Conservation (phyloP, 2,113 vertebrate genomes). For the Austrofundulus limnaeus region DNA sequence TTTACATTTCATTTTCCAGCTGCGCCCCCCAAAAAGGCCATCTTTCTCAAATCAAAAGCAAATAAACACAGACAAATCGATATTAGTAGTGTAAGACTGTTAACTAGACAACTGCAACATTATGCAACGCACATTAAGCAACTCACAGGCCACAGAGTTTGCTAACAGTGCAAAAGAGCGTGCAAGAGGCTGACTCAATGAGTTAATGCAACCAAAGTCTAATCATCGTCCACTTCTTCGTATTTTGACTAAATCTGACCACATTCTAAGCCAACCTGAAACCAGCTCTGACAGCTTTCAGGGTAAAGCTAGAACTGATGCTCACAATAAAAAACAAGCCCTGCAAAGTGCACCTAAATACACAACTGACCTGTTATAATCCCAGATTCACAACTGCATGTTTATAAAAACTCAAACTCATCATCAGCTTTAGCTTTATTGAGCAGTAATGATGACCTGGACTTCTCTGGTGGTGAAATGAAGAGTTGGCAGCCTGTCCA, state of each 20-base stretch:
- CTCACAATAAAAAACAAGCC: neutral
- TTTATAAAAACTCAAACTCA: neutral
- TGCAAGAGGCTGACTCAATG: neutral
- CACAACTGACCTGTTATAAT: neutral
- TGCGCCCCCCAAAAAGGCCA: neutral
- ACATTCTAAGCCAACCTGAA: neutral
- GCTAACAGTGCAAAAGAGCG: neutral
- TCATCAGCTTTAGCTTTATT: neutral
- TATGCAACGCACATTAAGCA: constrained; percentile 39
- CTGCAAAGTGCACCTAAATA: neutral
- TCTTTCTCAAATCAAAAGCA: neutral
- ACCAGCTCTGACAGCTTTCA: neutral
- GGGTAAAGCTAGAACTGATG: neutral
- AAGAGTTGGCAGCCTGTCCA: neutral
- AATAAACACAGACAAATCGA: neutral
- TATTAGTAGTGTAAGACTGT: neutral
- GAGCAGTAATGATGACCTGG: neutral
- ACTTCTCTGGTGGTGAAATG: neutral
- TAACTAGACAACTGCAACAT: constrained; percentile 2
- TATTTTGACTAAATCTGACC: neutral
- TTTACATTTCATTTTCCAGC: neutral
- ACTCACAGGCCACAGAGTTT: neutral
- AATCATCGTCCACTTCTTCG: too few relatives aligned
- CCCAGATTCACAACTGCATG: neutral
- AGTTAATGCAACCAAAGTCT: constrained; percentile 25